phyloP scores from a whole-genome alignment of 2,113 vertebrate genomes.

The Leptobrachium leishanense region DNA sequence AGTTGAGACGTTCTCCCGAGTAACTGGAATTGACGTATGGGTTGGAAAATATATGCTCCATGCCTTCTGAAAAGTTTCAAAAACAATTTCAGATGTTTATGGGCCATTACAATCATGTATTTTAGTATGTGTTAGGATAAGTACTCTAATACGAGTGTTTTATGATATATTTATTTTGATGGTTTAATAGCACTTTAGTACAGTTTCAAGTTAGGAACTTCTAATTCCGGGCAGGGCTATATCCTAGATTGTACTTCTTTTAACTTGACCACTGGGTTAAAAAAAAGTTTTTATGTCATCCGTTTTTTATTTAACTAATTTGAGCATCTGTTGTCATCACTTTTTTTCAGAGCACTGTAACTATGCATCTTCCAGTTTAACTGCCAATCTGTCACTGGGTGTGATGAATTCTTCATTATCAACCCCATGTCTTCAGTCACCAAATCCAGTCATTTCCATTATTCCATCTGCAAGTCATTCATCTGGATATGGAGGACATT shows the following conservation, averaged over 20 bases:
- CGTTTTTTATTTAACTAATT: constrained; percentile 34
- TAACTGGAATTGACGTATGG: no score
- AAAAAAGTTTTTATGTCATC: constrained; percentile 8
- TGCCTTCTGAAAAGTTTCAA: no score
- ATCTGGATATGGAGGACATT: constrained; percentile 73
- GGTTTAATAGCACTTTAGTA: no score
- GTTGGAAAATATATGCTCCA: no score
- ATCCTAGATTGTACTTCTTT: not conserved
- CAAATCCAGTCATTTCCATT: constrained; percentile 80
- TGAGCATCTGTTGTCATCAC: constrained; percentile 37
- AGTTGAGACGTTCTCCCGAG: no score
- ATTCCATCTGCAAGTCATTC: constrained; percentile 76
- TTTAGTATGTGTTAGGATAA: no score
- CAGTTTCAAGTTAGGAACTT: no score
- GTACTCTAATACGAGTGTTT: no score
- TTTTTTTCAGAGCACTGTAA: constrained; percentile 86
- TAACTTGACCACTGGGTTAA: not conserved
- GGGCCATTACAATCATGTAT: no score
- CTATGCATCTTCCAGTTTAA: constrained; percentile 78
- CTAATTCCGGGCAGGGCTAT: no score
- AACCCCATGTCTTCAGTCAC: constrained; percentile 80
- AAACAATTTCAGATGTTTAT: no score
- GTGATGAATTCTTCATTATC: constrained; percentile 81
- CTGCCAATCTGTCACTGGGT: constrained; percentile 80
- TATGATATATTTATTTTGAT: no score